Percentiles rank a stretch among this genome's conserved stretches.
Evolutionary conservation across 2,113 vertebrate genomes (phyloP).

Genomic region (Elephas maximus): DNA sequence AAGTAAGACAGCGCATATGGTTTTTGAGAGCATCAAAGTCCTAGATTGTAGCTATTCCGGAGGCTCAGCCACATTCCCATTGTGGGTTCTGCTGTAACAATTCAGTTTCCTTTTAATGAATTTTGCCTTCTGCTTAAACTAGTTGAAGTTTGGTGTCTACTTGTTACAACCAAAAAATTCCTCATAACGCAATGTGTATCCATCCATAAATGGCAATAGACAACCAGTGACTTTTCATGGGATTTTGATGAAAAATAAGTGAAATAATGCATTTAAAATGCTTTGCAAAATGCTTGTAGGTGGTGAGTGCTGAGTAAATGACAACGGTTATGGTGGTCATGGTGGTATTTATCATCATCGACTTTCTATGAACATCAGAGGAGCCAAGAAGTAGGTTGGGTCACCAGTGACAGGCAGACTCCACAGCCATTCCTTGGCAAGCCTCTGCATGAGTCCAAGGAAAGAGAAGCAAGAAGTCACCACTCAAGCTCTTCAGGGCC

Average conservation of each 20-base stretch:
- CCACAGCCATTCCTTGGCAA: background rate
- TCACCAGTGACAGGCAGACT: background rate
- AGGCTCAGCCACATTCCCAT: background rate
- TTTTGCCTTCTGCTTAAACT: slow-evolving; percentile 21
- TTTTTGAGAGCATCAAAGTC: rapidly evolving
- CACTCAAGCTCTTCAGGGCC: background rate
- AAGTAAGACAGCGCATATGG: background rate
- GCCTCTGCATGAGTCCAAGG: background rate
- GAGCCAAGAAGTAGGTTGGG: background rate
- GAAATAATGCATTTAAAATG: background rate
- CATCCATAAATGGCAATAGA: background rate
- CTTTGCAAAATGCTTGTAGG: background rate
- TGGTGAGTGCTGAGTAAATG: background rate
- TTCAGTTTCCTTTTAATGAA: background rate
- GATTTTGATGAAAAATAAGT: background rate
- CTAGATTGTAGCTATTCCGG: background rate
- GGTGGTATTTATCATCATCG: background rate
- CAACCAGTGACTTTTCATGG: background rate
- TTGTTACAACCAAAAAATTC: slow-evolving; percentile 34
- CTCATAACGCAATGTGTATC: background rate
- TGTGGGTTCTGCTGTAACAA: background rate
- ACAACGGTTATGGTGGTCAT: background rate
- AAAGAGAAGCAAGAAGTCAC: background rate
- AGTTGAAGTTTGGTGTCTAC: background rate
- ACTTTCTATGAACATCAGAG: background rate